Conservation (phyloP, 2,113 vertebrate genomes). For the Vimba vimba region DNA sequence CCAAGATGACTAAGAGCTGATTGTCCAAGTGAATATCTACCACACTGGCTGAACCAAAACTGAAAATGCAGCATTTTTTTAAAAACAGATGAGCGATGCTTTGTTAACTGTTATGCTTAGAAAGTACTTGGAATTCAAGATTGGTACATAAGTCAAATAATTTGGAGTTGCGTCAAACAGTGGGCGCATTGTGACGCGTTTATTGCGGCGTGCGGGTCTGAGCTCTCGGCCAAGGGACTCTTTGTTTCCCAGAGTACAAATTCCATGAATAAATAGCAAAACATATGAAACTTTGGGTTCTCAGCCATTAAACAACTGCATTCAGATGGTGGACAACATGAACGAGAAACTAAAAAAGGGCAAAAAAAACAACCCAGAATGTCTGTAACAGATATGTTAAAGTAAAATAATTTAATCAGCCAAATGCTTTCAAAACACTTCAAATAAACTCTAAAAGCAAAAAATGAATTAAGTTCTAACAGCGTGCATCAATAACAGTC, state of each 20-base stretch:
- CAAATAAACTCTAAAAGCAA: background rate
- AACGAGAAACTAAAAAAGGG: background rate
- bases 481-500: background rate
- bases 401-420: background rate
- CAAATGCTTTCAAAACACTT: conserved; percentile 3
- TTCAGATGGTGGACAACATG: conserved; percentile 40
- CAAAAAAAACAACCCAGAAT: background rate
- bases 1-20: conserved; percentile 51
- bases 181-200: conserved; percentile 67
- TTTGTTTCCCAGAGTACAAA: conserved; percentile 67
- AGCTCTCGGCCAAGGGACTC: conserved; percentile 59
- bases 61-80: background rate
- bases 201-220: conserved; percentile 48
- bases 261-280: conserved; percentile 63
- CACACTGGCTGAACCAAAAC: background rate
- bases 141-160: conserved; percentile 58
- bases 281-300: conserved; percentile 54
- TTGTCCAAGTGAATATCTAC: background rate
- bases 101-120: background rate
- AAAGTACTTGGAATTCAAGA: conserved; percentile 33
- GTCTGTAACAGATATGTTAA: background rate
- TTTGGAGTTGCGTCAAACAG: conserved; percentile 64
- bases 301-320: background rate
- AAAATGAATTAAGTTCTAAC: conserved; percentile 9
- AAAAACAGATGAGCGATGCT: background rate